phyloP scores from a whole-genome alignment of 2,113 vertebrate genomes.

The Crypturellus undulatus region DNA sequence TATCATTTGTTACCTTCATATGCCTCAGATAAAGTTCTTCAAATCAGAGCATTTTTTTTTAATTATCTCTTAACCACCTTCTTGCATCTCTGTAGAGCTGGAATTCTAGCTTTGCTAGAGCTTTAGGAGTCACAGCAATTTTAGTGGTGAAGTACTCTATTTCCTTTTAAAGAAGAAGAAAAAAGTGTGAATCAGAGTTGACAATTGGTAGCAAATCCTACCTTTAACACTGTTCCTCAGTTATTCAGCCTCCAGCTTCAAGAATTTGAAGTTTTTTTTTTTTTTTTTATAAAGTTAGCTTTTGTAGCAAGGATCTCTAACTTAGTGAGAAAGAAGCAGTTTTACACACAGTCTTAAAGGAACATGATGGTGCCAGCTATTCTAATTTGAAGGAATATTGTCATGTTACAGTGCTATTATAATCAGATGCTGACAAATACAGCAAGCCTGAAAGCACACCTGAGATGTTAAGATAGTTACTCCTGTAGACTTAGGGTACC shows the following conservation, averaged over 20 bases:
- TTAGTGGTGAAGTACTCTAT: background rate
- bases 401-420: background rate
- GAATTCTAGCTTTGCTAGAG: background rate
- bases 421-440: background rate
- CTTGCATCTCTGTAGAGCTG: background rate
- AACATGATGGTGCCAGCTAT: fast-evolving
- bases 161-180: background rate
- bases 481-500: background rate
- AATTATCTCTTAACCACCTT: background rate
- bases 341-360: background rate
- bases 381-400: background rate
- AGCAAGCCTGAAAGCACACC: background rate
- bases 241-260: background rate
- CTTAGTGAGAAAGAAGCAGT: background rate
- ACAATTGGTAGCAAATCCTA: background rate
- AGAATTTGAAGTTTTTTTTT: background rate
- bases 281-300: background rate
- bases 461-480: background rate
- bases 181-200: background rate
- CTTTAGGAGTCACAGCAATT: background rate
- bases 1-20: background rate
- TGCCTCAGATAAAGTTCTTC: background rate
- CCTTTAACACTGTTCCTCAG: background rate
- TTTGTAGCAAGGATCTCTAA: background rate
- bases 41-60: background rate